Conservation (phyloP, 2,113 vertebrate species). For the Neogobius melanostomus region DNA sequence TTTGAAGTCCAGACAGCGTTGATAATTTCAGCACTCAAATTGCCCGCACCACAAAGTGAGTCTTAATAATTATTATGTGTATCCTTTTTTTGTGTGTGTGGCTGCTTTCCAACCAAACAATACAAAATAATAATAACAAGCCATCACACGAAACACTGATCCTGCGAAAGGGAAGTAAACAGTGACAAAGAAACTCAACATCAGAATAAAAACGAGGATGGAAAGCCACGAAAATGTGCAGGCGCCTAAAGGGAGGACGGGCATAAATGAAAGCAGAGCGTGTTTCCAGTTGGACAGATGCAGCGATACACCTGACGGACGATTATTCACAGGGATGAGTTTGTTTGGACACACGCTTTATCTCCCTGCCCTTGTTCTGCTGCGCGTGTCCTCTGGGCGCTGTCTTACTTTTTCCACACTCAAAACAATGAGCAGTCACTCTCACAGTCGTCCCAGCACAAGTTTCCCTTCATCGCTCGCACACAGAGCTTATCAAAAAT, state of each 20-base stretch:
- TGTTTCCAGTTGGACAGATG: slow-evolving; percentile 37
- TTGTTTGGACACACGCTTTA: slow-evolving; percentile 47
- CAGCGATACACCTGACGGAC: slow-evolving; percentile 52
- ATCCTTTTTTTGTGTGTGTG: too few relatives aligned
- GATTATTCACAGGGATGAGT: slow-evolving; percentile 52
- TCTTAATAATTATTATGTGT: too few relatives aligned
- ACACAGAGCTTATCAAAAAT: slow-evolving; percentile 61
- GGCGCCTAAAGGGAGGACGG: neutral
- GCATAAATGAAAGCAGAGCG: slow-evolving; percentile 30
- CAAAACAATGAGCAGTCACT: slow-evolving; percentile 34
- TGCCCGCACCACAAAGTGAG: too few relatives aligned
- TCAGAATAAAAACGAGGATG: neutral
- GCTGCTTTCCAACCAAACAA: too few relatives aligned
- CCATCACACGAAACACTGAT: too few relatives aligned
- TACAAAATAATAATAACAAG: too few relatives aligned
- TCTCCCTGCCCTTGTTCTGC: slow-evolving; percentile 60
- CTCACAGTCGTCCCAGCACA: slow-evolving; percentile 42
- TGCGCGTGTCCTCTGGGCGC: slow-evolving; percentile 31
- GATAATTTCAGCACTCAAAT: too few relatives aligned
- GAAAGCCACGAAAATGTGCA: slow-evolving; percentile 17
- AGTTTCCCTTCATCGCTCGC: slow-evolving; percentile 50
- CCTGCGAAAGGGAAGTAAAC: neutral
- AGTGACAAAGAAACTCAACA: neutral
- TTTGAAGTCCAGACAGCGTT: too few relatives aligned
- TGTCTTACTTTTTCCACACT: slow-evolving; percentile 17